Evolutionary conservation across 1,140 invertebrate species (phyloP).

Genomic region (Ephestia elutella): DNA sequence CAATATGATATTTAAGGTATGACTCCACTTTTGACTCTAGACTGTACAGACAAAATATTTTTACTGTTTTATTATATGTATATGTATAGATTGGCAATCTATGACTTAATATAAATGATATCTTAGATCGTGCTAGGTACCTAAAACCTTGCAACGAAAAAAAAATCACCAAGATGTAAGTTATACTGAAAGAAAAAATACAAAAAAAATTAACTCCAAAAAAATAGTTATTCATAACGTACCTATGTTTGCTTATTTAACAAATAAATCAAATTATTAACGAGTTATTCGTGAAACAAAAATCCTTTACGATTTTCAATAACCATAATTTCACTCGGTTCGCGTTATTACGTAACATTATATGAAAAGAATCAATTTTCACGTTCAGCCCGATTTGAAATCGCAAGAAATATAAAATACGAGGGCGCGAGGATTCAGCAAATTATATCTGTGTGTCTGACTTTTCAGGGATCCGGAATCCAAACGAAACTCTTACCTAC

Average conservation of each 20-base stretch:
- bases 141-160: no score
- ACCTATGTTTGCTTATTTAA: background rate
- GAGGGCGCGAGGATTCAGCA: slow-evolving; percentile 12
- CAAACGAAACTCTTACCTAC: background rate
- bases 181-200: no score
- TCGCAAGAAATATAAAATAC: background rate
- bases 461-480: background rate
- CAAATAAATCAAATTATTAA: background rate
- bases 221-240: no score
- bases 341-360: background rate
- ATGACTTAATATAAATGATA: no score
- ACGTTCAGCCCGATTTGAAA: background rate
- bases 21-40: no score
- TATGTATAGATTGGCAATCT: no score
- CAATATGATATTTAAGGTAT: no score
- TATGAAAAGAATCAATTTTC: slow-evolving; percentile 3
- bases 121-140: no score
- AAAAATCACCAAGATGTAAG: no score
- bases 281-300: background rate
- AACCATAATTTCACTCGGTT: background rate
- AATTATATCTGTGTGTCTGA: slow-evolving; percentile 24
- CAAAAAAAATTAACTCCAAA: no score
- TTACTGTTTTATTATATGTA: no score
- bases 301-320: background rate
- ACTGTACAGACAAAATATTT: no score